These are phyloP conservation scores for Aix galericulata DNA, from an alignment of 2,113 vertebrate species.

Conservation along the genomic window DNA sequence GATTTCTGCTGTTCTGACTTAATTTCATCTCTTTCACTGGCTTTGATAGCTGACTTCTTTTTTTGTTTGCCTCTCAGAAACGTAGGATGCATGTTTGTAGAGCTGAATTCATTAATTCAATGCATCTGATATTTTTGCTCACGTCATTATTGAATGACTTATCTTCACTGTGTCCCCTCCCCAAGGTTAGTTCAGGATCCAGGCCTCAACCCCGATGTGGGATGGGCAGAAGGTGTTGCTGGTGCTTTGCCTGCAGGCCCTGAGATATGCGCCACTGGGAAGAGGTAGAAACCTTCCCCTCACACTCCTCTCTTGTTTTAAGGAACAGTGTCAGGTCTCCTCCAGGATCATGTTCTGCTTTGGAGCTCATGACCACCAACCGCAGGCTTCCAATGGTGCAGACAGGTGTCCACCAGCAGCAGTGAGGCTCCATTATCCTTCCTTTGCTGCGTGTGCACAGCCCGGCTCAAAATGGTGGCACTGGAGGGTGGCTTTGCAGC, in stretches of 20 bases:
- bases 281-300: background rate
- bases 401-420: background rate
- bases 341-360: background rate
- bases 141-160: background rate
- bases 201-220: background rate
- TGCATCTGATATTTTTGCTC: background rate
- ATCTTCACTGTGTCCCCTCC: background rate
- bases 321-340: background rate
- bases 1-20: slow-evolving; percentile 48
- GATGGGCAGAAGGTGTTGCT: background rate
- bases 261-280: fast-evolving
- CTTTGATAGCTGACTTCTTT: background rate
- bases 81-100: background rate
- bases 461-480: background rate
- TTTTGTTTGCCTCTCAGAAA: slow-evolving; percentile 27
- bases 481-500: background rate
- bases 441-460: background rate
- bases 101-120: background rate
- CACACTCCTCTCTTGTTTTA: background rate
- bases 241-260: background rate
- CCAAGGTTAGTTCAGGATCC: background rate
- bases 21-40: slow-evolving; percentile 24
- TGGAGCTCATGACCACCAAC: background rate
- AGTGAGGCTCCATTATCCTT: background rate
- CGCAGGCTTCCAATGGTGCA: fast-evolving